Percentiles rank a stretch among this genome's conserved stretches.
These are phyloP conservation scores for Elaphurus davidianus DNA, from an alignment of 2,113 vertebrate species.

Conservation along the genomic window DNA sequence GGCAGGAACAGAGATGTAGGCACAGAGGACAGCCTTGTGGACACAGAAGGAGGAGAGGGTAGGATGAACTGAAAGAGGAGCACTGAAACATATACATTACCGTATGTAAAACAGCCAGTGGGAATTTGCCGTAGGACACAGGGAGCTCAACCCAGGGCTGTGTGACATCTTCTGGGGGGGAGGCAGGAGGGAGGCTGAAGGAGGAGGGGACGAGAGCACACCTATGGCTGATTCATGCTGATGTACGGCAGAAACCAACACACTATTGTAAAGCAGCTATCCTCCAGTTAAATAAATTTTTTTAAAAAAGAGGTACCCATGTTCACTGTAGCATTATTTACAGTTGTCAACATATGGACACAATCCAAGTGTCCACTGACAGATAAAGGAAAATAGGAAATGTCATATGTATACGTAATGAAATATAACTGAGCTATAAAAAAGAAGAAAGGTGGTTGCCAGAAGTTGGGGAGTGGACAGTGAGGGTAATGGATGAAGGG, in stretches of 20 bases:
- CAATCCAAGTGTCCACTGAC: neutral
- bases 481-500: neutral
- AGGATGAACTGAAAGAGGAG: neutral
- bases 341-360: neutral
- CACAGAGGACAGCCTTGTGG: neutral
- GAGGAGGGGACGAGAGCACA: neutral
- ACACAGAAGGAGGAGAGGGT: neutral
- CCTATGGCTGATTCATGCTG: neutral
- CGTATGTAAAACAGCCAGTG: fast-evolving
- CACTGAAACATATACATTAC: neutral
- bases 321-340: neutral
- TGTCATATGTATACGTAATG: neutral
- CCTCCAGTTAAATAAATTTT: neutral
- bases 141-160: neutral
- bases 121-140: neutral
- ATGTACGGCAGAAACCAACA: neutral
- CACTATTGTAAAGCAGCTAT: neutral
- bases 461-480: neutral
- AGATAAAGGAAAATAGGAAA: neutral
- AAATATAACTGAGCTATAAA: neutral
- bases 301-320: neutral
- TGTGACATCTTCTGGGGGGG: neutral
- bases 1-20: neutral
- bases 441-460: neutral
- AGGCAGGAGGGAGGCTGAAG: neutral